A percentile compares a stretch with the other conserved stretches of the same genome.
Conservation (phyloP, 1,140 invertebrate species). For the Pseudomyrmex gracilis region DNA sequence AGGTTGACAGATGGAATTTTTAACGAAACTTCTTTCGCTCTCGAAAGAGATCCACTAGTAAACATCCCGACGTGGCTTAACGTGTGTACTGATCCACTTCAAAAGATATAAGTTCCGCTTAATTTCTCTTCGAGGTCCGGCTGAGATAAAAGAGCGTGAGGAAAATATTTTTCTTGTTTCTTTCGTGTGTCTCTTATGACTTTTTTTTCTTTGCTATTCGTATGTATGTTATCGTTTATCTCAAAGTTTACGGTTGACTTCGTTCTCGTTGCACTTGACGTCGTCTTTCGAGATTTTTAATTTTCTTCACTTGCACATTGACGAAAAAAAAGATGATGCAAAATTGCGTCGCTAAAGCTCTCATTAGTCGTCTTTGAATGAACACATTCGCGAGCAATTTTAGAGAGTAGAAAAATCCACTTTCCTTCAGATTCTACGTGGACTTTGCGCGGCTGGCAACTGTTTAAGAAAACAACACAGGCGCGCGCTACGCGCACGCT, state of each 20-base stretch:
- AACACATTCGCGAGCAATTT: slow-evolving; percentile 53
- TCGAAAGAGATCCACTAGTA: slow-evolving; percentile 51
- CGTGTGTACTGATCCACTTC: slow-evolving; percentile 58
- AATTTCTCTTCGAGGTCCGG: slow-evolving; percentile 45
- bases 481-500: no score
- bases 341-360: neutral
- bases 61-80: slow-evolving; percentile 48
- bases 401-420: slow-evolving; percentile 51
- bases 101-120: slow-evolving; percentile 37
- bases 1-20: slow-evolving; percentile 60
- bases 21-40: slow-evolving; percentile 59
- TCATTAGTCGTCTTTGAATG: slow-evolving; percentile 43
- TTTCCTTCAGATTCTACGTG: slow-evolving; percentile 34
- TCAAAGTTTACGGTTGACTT: no score
- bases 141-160: slow-evolving; percentile 8
- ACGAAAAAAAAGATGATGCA: neutral
- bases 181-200: slow-evolving; percentile 2
- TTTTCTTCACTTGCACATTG: neutral
- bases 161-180: slow-evolving; percentile 38
- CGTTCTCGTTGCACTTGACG: neutral
- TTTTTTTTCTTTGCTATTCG: neutral
- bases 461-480: slow-evolving; percentile 56
- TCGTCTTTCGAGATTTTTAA: neutral
- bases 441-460: slow-evolving; percentile 51
- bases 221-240: neutral